These are phyloP conservation scores for Scytalopus superciliaris DNA, from an alignment of 2,113 vertebrate species.

Conservation along the genomic window DNA sequence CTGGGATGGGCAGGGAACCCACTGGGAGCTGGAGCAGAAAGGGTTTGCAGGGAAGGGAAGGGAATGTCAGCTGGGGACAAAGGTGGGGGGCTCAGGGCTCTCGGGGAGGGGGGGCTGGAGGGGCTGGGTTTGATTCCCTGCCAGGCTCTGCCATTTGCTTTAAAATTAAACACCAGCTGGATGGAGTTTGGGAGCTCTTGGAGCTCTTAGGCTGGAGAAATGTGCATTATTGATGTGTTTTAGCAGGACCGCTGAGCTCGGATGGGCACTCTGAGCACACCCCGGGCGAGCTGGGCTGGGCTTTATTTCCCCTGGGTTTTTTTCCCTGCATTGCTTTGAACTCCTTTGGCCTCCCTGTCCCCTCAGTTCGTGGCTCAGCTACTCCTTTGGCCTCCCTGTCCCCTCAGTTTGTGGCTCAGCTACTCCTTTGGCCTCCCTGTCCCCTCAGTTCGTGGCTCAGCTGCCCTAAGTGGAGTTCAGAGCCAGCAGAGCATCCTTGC, in stretches of 20 bases:
- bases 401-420: too few species aligned
- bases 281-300: not conserved
- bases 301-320: not conserved
- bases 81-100: not conserved
- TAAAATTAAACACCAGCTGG: not conserved
- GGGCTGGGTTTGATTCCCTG: not conserved
- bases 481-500: not conserved
- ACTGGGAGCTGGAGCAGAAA: not conserved
- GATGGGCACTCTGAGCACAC: not conserved
- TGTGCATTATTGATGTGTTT: constrained; percentile 11
- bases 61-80: not conserved
- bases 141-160: not conserved
- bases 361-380: too few species aligned
- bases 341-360: too few species aligned
- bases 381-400: too few species aligned
- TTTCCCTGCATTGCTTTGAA: not conserved
- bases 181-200: not conserved
- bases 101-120: not conserved
- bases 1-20: not conserved
- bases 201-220: not conserved
- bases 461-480: not conserved
- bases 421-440: too few species aligned
- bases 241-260: not conserved
- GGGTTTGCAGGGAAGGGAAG: not conserved
- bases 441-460: not conserved